Evolutionary conservation across 2,113 vertebrate genomes (phyloP).

Genomic region (Salvator merianae): DNA sequence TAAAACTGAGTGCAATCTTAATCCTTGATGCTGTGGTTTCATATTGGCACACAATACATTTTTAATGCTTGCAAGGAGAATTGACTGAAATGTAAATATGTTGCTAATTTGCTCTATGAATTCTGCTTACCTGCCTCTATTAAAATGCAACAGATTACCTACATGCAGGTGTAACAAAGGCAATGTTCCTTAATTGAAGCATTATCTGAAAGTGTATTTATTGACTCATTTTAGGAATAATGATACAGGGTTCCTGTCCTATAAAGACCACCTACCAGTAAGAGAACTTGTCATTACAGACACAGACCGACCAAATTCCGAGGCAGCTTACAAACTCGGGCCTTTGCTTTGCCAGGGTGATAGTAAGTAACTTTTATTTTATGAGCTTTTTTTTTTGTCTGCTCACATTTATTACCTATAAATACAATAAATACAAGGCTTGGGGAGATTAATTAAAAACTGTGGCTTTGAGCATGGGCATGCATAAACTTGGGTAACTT

Average conservation of each 20-base stretch:
- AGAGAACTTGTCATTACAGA: constrained; percentile 87
- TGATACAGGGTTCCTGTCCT: constrained; percentile 87
- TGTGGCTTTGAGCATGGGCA: no score
- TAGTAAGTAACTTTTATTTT: constrained; percentile 81
- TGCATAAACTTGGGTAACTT: no score
- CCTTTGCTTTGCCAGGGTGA: constrained; percentile 89
- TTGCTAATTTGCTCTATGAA: rapidly evolving
- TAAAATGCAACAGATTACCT: neutral
- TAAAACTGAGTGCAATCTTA: neutral
- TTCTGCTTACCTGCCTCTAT: neutral
- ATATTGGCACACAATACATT: neutral
- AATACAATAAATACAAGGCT: neutral
- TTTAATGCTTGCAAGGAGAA: neutral
- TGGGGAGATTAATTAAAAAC: no score
- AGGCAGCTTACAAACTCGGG: constrained; percentile 88
- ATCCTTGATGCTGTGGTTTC: neutral
- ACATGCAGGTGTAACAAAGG: neutral
- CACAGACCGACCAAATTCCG: constrained; percentile 81
- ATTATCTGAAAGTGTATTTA: constrained; percentile 33
- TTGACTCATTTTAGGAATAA: constrained; percentile 78
- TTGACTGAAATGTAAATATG: neutral
- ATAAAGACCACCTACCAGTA: constrained; percentile 90
- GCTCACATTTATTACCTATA: neutral
- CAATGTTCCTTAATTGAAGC: constrained; percentile 32
- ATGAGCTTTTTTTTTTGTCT: neutral